These are phyloP conservation scores for Chaitophorus viminalis DNA, from an alignment of 2,888 invertebrate species.

Conservation along the genomic window DNA sequence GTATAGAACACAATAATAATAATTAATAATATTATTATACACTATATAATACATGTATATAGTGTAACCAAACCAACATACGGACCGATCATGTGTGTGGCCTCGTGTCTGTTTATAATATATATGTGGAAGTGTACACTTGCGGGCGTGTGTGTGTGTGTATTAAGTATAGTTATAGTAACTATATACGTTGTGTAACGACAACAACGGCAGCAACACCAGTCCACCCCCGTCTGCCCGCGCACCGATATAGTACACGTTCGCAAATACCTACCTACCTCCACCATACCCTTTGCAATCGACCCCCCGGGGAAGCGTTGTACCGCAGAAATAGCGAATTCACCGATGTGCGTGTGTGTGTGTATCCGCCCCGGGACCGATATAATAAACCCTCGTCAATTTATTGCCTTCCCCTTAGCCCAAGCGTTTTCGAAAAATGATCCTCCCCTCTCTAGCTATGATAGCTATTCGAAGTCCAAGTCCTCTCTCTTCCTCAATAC, in stretches of 20 bases:
- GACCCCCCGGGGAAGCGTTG: background rate
- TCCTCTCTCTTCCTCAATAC: background rate
- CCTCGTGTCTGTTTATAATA: background rate
- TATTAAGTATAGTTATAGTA: too few species aligned
- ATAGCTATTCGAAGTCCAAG: too few species aligned
- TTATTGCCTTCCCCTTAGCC: background rate
- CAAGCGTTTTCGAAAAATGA: background rate
- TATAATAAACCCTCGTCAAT: constrained; percentile 10
- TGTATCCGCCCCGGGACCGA: background rate
- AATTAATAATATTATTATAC: background rate
- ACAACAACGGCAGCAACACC: background rate
- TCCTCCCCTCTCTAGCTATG: background rate
- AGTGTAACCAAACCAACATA: background rate
- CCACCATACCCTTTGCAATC: background rate
- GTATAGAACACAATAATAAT: background rate
- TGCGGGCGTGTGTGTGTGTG: background rate
- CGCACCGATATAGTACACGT: too few species aligned
- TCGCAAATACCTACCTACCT: background rate
- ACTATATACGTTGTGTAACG: too few species aligned
- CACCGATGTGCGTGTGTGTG: background rate
- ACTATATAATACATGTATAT: too few species aligned
- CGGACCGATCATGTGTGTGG: background rate
- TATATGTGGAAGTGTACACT: background rate
- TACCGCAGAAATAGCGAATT: background rate
- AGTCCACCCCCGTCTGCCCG: background rate